Conservation (phyloP, 2,888 invertebrate species). For the Drosophila paramelanica region DNA sequence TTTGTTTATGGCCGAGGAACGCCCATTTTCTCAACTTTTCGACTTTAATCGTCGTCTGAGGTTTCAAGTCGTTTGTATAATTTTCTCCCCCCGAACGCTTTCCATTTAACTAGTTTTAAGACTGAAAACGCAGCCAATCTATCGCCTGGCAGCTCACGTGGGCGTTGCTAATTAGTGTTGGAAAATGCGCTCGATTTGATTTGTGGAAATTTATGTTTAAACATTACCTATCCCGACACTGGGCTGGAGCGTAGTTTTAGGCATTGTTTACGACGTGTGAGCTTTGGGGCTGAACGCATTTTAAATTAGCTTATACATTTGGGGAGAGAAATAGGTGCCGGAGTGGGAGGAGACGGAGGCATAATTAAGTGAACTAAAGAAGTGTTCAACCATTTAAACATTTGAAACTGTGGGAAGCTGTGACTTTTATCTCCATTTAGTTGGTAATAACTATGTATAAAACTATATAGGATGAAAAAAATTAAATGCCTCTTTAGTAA, state of each 20-base stretch:
- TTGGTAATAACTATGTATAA: conserved; percentile 2
- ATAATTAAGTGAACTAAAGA: conserved; percentile 35
- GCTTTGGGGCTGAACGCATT: conserved; percentile 71
- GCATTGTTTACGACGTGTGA: conserved; percentile 71
- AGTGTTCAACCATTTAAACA: conserved; percentile 24
- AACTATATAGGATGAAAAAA: background rate
- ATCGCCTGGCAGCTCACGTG: conserved; percentile 46
- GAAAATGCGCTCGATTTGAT: conserved; percentile 80
- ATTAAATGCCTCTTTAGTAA: background rate
- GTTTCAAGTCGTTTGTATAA: conserved; percentile 59
- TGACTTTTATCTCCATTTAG: conserved; percentile 39
- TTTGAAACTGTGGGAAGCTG: conserved; percentile 34
- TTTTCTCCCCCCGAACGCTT: conserved; percentile 58
- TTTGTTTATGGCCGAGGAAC: conserved; percentile 69
- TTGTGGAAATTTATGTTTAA: conserved; percentile 77
- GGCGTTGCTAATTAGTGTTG: conserved; percentile 80
- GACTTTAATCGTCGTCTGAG: conserved; percentile 70
- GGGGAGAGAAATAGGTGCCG: background rate
- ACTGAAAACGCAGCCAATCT: conserved; percentile 45
- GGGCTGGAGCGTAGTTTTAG: conserved; percentile 40
- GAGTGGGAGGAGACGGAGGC: conserved; percentile 10
- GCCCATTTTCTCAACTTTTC: conserved; percentile 77
- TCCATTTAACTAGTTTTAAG: conserved; percentile 59
- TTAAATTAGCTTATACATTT: conserved; percentile 54
- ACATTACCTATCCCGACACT: conserved; percentile 47